These are phyloP conservation scores for Drosophila dunni DNA, from an alignment of 1,140 invertebrate genomes.

Conservation along the genomic window DNA sequence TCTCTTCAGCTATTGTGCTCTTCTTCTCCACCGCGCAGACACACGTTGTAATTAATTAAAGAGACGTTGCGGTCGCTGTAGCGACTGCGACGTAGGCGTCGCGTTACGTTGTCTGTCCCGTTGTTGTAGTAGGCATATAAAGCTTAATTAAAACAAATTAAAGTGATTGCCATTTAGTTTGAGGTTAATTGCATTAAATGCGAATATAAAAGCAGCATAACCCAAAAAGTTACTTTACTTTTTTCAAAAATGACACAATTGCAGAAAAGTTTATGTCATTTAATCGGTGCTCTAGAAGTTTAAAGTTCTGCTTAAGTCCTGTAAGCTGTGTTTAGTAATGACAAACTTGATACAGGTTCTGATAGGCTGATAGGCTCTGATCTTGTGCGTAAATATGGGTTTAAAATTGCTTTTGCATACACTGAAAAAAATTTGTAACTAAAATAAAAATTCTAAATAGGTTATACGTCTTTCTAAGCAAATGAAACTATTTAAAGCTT, in stretches of 20 bases:
- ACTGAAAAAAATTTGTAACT: too few relatives aligned
- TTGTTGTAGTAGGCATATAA: conserved; percentile 63
- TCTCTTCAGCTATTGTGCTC: neutral
- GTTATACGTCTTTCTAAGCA: too few relatives aligned
- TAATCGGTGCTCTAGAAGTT: too few relatives aligned
- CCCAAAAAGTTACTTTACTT: conserved; percentile 38
- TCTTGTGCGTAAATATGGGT: too few relatives aligned
- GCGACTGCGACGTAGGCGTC: conserved; percentile 58
- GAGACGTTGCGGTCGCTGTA: conserved; percentile 31
- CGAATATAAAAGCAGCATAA: conserved; percentile 66
- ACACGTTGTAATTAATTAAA: conserved; percentile 70
- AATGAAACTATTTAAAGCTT: too few relatives aligned
- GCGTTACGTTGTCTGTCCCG: conserved; percentile 37
- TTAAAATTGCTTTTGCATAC: too few relatives aligned
- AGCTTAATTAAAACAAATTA: conserved; percentile 84
- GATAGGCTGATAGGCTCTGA: too few relatives aligned
- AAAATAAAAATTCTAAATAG: too few relatives aligned
- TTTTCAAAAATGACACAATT: conserved; percentile 38
- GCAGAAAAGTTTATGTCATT: neutral
- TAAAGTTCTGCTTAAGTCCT: too few relatives aligned
- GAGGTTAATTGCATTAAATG: conserved; percentile 84
- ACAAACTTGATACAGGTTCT: too few relatives aligned
- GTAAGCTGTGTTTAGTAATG: too few relatives aligned
- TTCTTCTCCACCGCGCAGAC: conserved; percentile 8
- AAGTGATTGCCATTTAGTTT: conserved; percentile 83